phyloP scores from a whole-genome alignment of 2,113 vertebrate species.

The Aegotheles bennettii region DNA sequence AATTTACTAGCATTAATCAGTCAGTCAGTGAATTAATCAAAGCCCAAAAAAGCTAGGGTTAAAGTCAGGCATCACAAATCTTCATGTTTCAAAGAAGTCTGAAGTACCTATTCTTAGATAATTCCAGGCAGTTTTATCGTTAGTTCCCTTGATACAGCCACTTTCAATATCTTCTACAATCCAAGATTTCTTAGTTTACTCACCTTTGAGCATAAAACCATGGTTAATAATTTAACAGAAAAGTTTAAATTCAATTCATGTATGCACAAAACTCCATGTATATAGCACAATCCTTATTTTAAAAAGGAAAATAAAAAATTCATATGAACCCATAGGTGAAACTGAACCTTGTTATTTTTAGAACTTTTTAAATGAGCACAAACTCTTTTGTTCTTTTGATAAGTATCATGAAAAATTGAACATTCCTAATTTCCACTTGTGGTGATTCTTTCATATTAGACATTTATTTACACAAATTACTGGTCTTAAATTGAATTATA shows the following conservation, averaged over 20 bases:
- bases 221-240: slow-evolving; percentile 58
- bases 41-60: background rate
- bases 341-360: slow-evolving; percentile 42
- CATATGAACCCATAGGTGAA: slow-evolving; percentile 36
- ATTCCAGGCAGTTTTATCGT: background rate
- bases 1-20: background rate
- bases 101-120: background rate
- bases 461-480: slow-evolving; percentile 69
- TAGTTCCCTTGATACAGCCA: background rate
- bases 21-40: background rate
- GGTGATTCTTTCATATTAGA: slow-evolving; percentile 48
- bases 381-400: slow-evolving; percentile 49
- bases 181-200: slow-evolving; percentile 31
- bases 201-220: slow-evolving; percentile 18
- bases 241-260: slow-evolving; percentile 59
- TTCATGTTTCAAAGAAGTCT: background rate
- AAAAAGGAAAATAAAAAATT: slow-evolving; percentile 68
- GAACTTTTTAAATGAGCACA: slow-evolving; percentile 12
- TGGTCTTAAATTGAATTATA: slow-evolving; percentile 59
- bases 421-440: slow-evolving; percentile 45
- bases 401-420: slow-evolving; percentile 63
- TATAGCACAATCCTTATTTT: slow-evolving; percentile 44
- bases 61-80: background rate
- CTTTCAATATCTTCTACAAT: background rate
- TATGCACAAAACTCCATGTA: background rate